Conservation (phyloP, 2,113 vertebrate genomes). For the Natator depressus region DNA sequence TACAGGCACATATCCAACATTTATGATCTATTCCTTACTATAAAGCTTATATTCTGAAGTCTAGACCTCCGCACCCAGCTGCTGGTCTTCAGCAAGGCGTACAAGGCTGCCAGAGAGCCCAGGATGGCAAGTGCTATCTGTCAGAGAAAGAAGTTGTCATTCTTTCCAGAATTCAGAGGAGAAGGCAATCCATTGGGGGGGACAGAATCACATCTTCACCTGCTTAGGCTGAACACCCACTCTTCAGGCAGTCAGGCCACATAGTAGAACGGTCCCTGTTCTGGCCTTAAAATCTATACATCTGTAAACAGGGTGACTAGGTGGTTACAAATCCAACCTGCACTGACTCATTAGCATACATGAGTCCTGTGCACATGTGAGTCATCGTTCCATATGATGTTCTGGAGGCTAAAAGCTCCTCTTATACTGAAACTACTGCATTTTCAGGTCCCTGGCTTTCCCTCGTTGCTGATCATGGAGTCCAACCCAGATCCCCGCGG, state of each 20-base stretch:
- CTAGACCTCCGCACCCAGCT: slow-evolving; percentile 60
- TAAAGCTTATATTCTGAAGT: slow-evolving; percentile 40
- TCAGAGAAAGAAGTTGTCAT: not conserved
- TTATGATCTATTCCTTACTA: slow-evolving; percentile 13
- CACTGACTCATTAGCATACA: not conserved
- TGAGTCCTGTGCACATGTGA: not conserved
- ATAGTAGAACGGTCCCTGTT: not conserved
- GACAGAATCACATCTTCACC: not conserved
- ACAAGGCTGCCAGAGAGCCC: slow-evolving; percentile 33
- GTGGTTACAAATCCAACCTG: not conserved
- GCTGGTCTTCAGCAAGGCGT: slow-evolving; percentile 52
- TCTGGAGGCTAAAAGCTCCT: not conserved
- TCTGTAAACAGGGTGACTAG: not conserved
- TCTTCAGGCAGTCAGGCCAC: too few relatives aligned
- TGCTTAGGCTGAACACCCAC: not conserved
- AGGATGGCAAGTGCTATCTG: slow-evolving; percentile 60
- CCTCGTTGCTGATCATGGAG: not conserved
- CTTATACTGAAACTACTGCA: not conserved
- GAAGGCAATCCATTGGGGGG: not conserved
- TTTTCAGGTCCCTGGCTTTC: not conserved
- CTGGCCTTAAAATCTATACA: not conserved
- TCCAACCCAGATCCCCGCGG: not conserved
- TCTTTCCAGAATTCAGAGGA: not conserved
- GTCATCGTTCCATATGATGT: not conserved
- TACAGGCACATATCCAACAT: not conserved